Evolutionary conservation across 1,140 invertebrate species (phyloP).

Genomic region (Condylostylus longicornis): DNA sequence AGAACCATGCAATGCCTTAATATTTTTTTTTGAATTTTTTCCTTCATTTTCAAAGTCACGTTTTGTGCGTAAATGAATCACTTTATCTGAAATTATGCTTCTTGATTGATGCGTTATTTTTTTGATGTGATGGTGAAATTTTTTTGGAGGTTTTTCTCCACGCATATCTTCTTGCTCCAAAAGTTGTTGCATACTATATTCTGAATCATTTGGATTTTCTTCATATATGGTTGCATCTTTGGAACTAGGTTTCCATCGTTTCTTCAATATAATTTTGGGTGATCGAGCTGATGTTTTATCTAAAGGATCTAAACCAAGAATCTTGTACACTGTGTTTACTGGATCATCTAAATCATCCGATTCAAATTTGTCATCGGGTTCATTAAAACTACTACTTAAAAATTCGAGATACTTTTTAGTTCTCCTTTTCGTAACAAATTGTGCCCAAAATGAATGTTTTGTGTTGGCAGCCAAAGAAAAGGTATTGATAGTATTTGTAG

Average conservation of each 20-base stretch:
- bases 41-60: neutral
- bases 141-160: constrained; percentile 32
- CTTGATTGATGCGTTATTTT: constrained; percentile 40
- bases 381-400: too few relatives aligned
- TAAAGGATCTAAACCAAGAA: too few relatives aligned
- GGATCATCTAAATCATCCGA: too few relatives aligned
- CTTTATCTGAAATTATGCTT: constrained; percentile 37
- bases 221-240: constrained; percentile 14
- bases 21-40: neutral
- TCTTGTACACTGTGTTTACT: too few relatives aligned
- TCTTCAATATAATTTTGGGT: constrained; percentile 3
- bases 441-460: too few relatives aligned
- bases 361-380: too few relatives aligned
- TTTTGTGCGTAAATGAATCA: constrained; percentile 31
- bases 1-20: neutral
- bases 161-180: constrained; percentile 41
- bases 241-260: neutral
- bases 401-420: too few relatives aligned
- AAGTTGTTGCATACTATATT: constrained; percentile 25
- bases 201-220: constrained; percentile 19
- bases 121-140: constrained; percentile 37
- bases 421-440: too few relatives aligned
- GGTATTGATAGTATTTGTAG: too few relatives aligned
- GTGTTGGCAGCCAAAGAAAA: too few relatives aligned
- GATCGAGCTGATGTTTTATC: too few relatives aligned